These are phyloP conservation scores for Diadophis punctatus DNA, from an alignment of 2,113 vertebrate species.

Conservation along the genomic window DNA sequence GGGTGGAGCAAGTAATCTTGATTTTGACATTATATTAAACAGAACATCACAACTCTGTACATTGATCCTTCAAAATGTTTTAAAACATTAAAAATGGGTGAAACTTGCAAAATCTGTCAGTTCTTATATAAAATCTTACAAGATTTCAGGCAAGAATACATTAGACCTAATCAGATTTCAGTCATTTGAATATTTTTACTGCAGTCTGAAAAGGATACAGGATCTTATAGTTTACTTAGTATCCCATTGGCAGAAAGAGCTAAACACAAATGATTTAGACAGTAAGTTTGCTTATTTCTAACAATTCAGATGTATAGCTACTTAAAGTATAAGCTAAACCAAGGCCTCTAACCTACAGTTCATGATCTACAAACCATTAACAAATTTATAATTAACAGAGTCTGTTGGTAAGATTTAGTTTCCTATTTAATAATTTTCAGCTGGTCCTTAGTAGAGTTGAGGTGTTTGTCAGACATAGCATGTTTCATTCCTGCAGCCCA, in stretches of 20 bases:
- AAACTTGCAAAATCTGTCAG: background rate
- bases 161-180: background rate
- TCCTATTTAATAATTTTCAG: background rate
- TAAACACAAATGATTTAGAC: background rate
- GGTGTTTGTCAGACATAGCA: background rate
- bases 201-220: background rate
- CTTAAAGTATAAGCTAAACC: background rate
- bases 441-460: background rate
- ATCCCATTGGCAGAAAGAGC: background rate
- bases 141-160: background rate
- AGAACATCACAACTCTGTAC: background rate
- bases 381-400: background rate
- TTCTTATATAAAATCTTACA: background rate
- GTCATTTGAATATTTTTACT: background rate
- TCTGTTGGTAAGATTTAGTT: background rate
- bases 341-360: background rate
- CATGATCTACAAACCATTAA: background rate
- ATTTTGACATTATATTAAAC: background rate
- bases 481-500: background rate
- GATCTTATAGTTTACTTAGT: background rate
- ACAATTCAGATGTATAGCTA: background rate
- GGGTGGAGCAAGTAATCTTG: background rate
- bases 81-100: background rate
- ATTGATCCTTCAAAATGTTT: background rate
- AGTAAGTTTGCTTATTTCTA: background rate